phyloP scores from a whole-genome alignment of 2,797 vertebrate genomes.

The Syngnathus rostellatus region DNA sequence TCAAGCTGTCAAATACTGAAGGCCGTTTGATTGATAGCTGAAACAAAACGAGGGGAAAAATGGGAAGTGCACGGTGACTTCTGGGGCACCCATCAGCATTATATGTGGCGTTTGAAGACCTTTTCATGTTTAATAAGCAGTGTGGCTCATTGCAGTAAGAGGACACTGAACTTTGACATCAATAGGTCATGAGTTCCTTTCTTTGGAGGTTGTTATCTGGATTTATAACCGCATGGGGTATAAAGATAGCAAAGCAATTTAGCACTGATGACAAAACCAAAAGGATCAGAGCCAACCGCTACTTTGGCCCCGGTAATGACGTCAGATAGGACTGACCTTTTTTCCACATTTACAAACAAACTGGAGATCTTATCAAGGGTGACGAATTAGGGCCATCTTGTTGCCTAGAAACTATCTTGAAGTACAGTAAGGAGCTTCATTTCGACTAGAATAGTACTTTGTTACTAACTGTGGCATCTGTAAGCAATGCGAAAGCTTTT shows the following conservation, averaged over 20 bases:
- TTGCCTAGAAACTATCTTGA: background rate
- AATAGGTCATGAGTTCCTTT: background rate
- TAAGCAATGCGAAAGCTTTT: background rate
- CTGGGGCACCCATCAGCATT: background rate
- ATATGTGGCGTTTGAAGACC: background rate
- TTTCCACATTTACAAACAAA: background rate
- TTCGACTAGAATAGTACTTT: background rate
- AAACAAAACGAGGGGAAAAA: background rate
- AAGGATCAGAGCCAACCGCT: background rate
- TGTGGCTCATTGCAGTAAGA: background rate
- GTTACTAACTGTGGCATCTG: background rate
- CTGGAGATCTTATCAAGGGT: too few species aligned
- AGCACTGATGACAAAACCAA: background rate
- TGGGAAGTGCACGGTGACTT: too few species aligned
- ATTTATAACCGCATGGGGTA: background rate
- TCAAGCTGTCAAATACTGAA: background rate
- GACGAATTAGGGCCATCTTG: background rate
- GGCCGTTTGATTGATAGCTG: background rate
- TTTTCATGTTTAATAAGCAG: background rate
- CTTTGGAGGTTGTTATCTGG: background rate
- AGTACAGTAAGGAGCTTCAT: background rate
- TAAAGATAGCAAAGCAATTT: background rate
- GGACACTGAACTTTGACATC: background rate
- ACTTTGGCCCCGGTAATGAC: background rate
- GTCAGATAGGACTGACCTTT: background rate